A percentile compares a stretch with the other conserved stretches of the same genome.
Evolutionary conservation across 2,888 invertebrate genomes (phyloP).

Genomic region (Bugulina stolonifera): DNA sequence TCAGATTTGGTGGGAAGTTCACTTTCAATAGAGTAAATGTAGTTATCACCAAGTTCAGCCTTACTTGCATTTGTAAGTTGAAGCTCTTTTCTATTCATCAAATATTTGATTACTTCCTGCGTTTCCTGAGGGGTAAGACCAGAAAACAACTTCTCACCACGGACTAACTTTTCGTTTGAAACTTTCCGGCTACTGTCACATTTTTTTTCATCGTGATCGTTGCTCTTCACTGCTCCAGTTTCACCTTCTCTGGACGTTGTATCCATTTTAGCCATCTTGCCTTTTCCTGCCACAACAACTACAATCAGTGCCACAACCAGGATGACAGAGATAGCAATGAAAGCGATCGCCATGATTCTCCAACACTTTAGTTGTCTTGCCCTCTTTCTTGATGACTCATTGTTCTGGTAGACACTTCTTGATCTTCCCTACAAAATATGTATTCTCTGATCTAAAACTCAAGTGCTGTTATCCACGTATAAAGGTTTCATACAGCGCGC

Average conservation of each 20-base stretch:
- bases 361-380: not conserved
- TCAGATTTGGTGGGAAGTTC: slow-evolving; percentile 22
- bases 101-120: not conserved
- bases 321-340: not conserved
- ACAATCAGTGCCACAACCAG: not conserved
- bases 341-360: slow-evolving; percentile 5
- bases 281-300: not conserved
- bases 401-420: not conserved
- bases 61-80: not conserved
- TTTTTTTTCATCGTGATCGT: not conserved
- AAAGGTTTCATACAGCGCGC: no score
- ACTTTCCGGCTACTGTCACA: not conserved
- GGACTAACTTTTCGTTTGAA: not conserved
- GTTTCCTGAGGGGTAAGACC: not conserved
- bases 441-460: no score
- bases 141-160: not conserved
- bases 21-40: slow-evolving; percentile 13
- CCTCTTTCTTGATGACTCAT: not conserved
- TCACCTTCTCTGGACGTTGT: not conserved
- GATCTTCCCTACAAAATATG: not conserved
- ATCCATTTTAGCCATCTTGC: not conserved
- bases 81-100: not conserved
- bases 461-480: no score
- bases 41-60: slow-evolving; percentile 5
- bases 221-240: not conserved